These are phyloP conservation scores for Osmerus mordax DNA, from an alignment of 2,113 vertebrate species.

Conservation along the genomic window DNA sequence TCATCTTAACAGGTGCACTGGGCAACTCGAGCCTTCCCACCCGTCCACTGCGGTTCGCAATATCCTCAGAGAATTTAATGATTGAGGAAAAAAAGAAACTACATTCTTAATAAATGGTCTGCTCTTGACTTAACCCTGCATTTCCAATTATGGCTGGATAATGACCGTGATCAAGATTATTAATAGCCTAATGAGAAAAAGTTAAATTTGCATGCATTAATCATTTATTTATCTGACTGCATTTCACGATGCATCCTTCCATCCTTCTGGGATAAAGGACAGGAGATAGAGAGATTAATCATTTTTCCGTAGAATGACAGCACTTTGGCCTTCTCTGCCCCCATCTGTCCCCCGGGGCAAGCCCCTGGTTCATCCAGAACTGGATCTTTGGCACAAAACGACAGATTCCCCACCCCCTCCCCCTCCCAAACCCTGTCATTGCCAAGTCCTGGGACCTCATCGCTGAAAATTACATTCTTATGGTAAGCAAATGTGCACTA, in stretches of 20 bases:
- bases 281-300: constrained; percentile 68
- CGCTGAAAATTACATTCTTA: constrained; percentile 75
- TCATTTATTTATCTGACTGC: constrained; percentile 57
- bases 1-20: constrained; percentile 19
- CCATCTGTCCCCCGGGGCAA: constrained; percentile 68
- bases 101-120: too few species aligned
- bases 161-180: constrained; percentile 61
- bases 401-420: constrained; percentile 36
- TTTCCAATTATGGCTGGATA: constrained; percentile 12
- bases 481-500: constrained; percentile 72
- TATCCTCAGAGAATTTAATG: not conserved
- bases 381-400: constrained; percentile 68
- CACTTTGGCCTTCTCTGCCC: constrained; percentile 72
- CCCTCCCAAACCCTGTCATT: constrained; percentile 33
- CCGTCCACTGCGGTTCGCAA: not conserved
- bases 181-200: constrained; percentile 51
- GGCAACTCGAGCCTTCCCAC: constrained; percentile 8
- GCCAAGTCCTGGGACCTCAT: constrained; percentile 73
- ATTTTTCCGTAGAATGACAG: constrained; percentile 70
- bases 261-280: constrained; percentile 63
- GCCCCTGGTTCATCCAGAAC: constrained; percentile 71
- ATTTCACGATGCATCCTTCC: constrained; percentile 49
- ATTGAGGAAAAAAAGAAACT: not conserved
- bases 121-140: too few species aligned
- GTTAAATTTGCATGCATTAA: constrained; percentile 63